Evolutionary conservation across 2,888 invertebrate genomes (phyloP), one percentile per base, ranked within the genome.

Genomic region (Liposcelis brunnea): DNA sequence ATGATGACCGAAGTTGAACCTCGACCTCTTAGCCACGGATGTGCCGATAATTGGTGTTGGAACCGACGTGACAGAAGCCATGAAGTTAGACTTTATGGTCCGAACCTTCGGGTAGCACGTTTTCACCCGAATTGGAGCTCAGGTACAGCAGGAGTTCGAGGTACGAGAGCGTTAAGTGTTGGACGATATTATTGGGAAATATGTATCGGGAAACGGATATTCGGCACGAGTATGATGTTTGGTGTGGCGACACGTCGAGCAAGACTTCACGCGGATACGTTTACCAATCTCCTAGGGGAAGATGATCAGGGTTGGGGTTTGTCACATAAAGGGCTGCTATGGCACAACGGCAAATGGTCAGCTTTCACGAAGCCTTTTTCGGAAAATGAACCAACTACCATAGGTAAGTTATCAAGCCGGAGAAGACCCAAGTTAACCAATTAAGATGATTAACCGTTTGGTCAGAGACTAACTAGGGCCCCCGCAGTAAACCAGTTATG

Each of bases 81-180:
- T 48, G 67, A 68, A 53, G 67, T 56, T 10, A 66, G 71, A 12
- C 62, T 80, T 11, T 68, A 69, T 49, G 74, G 73, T 2, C 59
- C 63, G 31, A 62, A 67, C 44, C 62, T 63, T 48, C 63, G 69
- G 35, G 73, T 70, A n/a, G 79, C 75, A 1, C 71, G 73, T 55
- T 81, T 81, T 56, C 80, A 81, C 60, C 80, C 80, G 6, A 76
- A 77, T 56, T 80, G 80, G 79, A 78, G 78, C 56, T 76, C 75
- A 55, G 79, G 80, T 7, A 79, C 80, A 0, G 80, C 80, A 0
- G 80, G 74, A 1, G 75, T 79, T 1, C 67, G 77, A 42, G 80
- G 79, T 5, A 76, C 71, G 14, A 62, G 71, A 16, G 61, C 73
- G 6, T 63, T 81, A n/a, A 78, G 78, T 58, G 70, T 74, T 54